Evolutionary conservation across 2,113 vertebrate genomes (phyloP).

Genomic region (Agapornis roseicollis): DNA sequence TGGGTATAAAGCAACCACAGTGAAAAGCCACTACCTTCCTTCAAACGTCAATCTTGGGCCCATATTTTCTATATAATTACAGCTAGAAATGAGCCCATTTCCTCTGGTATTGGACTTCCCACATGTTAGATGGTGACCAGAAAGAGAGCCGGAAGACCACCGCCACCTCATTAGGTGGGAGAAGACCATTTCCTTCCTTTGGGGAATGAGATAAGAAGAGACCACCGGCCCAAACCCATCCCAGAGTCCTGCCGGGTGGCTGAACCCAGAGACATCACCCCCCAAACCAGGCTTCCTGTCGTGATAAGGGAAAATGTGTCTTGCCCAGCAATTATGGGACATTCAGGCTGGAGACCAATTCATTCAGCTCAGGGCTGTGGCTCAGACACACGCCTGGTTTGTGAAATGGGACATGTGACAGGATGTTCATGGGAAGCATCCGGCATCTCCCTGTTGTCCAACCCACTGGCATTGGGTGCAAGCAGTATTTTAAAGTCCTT

Average conservation of each 20-base stretch:
- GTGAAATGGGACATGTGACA: background rate
- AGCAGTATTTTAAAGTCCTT: background rate
- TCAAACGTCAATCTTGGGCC: rapidly evolving
- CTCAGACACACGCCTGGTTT: background rate
- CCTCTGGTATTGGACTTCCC: background rate
- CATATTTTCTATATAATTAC: background rate
- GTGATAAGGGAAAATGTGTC: background rate
- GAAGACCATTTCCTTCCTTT: background rate
- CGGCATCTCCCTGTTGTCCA: background rate
- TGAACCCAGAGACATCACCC: background rate
- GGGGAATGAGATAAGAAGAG: background rate
- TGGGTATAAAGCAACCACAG: background rate
- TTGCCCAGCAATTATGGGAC: background rate
- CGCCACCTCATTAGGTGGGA: rapidly evolving
- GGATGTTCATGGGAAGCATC: background rate
- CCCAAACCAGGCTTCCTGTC: background rate
- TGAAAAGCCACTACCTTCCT: background rate
- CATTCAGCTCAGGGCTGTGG: background rate
- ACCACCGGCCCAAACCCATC: background rate
- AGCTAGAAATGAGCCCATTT: background rate
- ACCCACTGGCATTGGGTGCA: background rate
- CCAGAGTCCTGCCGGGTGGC: background rate
- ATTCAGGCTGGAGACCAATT: background rate
- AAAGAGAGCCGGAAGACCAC: background rate
- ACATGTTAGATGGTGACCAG: background rate